Base-by-base conservation (phyloP, 2,113 vertebrate genomes). In the Austrofundulus limnaeus region DNA sequence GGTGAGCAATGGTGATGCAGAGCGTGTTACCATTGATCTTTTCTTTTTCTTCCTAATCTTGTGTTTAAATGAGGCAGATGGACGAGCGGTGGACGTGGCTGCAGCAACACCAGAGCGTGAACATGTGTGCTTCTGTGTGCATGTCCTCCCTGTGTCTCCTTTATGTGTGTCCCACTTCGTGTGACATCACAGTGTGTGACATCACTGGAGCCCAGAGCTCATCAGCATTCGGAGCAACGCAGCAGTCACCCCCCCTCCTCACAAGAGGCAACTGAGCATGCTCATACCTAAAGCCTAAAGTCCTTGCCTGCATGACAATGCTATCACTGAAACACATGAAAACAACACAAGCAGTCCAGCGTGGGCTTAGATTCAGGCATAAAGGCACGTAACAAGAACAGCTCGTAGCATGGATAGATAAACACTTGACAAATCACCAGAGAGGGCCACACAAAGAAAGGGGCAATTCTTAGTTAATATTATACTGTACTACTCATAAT, bases 121-220 rank as follows among this genome's bases (percentile, higher is more conserved):
- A 43, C 0, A 54, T 47, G 62, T 49, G 51, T 69, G 60, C 50
- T n/a, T 34, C 10, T 87, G 77, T 89, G 77, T 81, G 75, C 75
- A 39, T 31, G 57, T 81, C 69, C 80, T 82, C 54, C 34, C 31
- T 38, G 60, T 50, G 46, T 80, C 50, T 68, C 56, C 12, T 56
- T 47, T 57, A 17, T 47, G 49, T 52, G 61, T 76, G 11, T 46
- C 59, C 77, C 66, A 52, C 57, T 37, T 59, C 20, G 11, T 61
- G 81, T 90, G 87, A 89, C 87, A 85, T 89, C 87, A 90, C 71
- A 50, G 70, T 48, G 56, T 86, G 82, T 89, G 89, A 90, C 89
- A 90, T 89, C 88, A 89, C 70, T 69, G 71, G 62, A 70, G 77
- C 80, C 68, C 56, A 55, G 74, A 83, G 75, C 80, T 87, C 82